Base-by-base conservation (phyloP, 2,113 vertebrate genomes). In the Melanerpes formicivorus region DNA sequence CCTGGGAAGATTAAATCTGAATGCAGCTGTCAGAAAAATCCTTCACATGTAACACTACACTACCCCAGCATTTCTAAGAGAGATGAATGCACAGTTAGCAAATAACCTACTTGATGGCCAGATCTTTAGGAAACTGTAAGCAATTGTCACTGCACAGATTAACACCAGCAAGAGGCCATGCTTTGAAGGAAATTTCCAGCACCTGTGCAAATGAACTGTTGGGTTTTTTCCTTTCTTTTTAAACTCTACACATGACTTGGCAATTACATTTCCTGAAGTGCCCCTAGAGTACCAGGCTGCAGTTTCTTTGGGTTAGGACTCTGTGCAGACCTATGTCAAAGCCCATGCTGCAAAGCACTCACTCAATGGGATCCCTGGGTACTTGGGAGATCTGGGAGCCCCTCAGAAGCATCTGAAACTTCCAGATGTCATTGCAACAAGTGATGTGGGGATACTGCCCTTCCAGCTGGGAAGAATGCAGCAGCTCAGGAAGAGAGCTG, bases 341-440 rank as follows among this genome's bases (percentile, higher is more conserved):
- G 78, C 18, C 30, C 1, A 1, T 6, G n/a, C 1, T 9, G 30
- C 27, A 44, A 69, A 79, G 55, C 1, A 2, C 44, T 59, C 1
- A 2, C 52, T 59, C 66, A 15, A 48, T 0, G 0, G 23, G 26
- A 21, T 32, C 75, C 22, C 34, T 14, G 59, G 34, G 22, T 11
- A 56, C 15, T 23, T 5, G 37, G 14, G 82, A 67, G 50, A 80
- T 8, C n/a, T 6, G 5, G 40, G 46, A 66, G 75, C 18, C 18
- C 17, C n/a, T n/a, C 1, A 0, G 22, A 1, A 14, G 18, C 46
- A 46, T 25, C 34, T 52, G 12, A 17, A 7, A 48, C 4, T 18
- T 16, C 21, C 40, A 29, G 21, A 52, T 25, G 16, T 8, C 40
- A 67, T 3, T 46, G 19, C 59, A 44, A 17, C 0, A 0, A 37